Base-by-base conservation (phyloP, 1,140 invertebrate species). In the Brachionus sp. region DNA sequence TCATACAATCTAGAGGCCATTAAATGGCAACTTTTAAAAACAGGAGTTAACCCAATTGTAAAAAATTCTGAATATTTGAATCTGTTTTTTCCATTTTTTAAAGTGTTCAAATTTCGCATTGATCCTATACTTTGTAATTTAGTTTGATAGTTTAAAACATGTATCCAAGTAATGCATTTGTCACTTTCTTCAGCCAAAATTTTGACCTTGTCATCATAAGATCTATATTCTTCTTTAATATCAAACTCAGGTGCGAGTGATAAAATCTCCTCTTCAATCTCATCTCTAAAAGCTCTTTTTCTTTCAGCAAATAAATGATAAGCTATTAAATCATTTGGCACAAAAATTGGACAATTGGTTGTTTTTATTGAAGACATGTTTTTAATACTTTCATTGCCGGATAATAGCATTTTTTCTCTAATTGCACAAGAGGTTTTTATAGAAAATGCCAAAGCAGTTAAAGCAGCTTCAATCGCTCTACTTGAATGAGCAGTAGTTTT, bases 111-210 rank as follows among this genome's bases (percentile, higher is more conserved):
- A 80, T 80, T 80, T 39, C 77, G 12, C 77, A 80, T 80, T 64
- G 77, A 80, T 6, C 23, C 57, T 13, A 62, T 25, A 19, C 19
- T 62, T 44, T 80, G 50, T n/a, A 80, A 13, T 64, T 80, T 80
- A 12, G 50, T 62, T 16, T 80, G 77, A 42, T 80, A 80, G n/a
- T 80, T 80, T 10, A 80, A 44, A 62, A 80, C 35, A 39, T 80
- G 77, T 35, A 80, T 80, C 77, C 77, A 80, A 35, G 77, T 62
- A 44, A 80, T 57, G 16, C 46, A 80, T 57, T 62, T 57, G n/a
- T 80, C 62, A 19, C 77, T 66, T 80, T 80, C 50, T 4, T 80
- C 33, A 7, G n/a, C 57, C n/a, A 80, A 66, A 19, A 80, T 4
- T 5, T 80, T 0, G 1, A 80, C 33, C 19, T 80, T 80, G 10